Evolutionary conservation across 1,140 invertebrate genomes (phyloP), one percentile per base, ranked within the genome.

Genomic region (Musca domestica): DNA sequence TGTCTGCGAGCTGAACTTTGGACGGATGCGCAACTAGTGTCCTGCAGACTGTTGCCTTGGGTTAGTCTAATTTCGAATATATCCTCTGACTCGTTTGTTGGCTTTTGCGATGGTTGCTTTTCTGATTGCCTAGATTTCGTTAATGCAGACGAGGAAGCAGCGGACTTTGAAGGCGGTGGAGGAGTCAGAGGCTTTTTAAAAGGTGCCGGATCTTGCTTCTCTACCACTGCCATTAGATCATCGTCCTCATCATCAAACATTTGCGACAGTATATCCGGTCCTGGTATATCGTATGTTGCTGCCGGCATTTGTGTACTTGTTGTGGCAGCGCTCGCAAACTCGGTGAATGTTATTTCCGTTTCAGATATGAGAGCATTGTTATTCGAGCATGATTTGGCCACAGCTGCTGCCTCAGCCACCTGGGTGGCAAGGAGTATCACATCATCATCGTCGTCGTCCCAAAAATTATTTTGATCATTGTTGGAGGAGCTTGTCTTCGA

Each of bases 361-460:
- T 63, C 66, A 20, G 67, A 48, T 10, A 68, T 56, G 20, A 14
- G 17, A 3, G n/a, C 22, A 34, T 27, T 51, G 47, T 51, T 30
- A 9, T 30, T 30, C 30, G 15, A 67, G 64, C 9, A 9, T 15
- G 41, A 27, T 64, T 67, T 41, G 6, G 66, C 34, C 4, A 51
- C 67, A 14, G 48, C 68, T 64, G 71, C 70, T n/a, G 73, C 71
- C 58, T 80, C 77, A 20, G 72, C 78, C 41, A 69, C 56, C 66
- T 80, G 77, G 0, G 78, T 76, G 41, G 77, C 78, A 51, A 78
- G 56, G 15, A 80, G 30, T 23, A 80, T 74, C 17, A 74, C 76
- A 67, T 79, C 77, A 22, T 80, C 78, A 34, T 80, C 78, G 10
- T 80, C 76, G 64, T 73, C 74, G 9, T 67, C 77, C 77, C 78